A percentile compares a stretch with the other conserved stretches of the same genome.
Conservation (phyloP, 2,888 invertebrate genomes). For the Agelastica alni region DNA sequence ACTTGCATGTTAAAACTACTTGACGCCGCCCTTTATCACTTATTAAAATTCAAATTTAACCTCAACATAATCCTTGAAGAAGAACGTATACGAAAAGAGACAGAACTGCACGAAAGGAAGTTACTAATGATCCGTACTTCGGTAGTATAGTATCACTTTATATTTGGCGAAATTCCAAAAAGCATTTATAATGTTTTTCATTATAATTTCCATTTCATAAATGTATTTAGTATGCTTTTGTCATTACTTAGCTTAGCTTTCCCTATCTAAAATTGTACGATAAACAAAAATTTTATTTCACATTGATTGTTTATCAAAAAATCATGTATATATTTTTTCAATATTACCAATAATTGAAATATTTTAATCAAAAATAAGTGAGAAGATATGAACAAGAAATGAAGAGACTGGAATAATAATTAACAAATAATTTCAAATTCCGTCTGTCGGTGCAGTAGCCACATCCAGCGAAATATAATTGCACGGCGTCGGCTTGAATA, state of each 20-base stretch:
- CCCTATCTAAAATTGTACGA: background rate
- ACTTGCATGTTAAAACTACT: slow-evolving; percentile 10
- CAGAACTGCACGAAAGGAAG: background rate
- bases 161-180: too few relatives aligned
- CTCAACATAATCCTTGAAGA: slow-evolving; percentile 3
- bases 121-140: background rate
- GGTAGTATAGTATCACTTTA: too few relatives aligned
- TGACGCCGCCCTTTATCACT: slow-evolving; percentile 2
- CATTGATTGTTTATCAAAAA: too few relatives aligned
- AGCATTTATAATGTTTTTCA: too few relatives aligned
- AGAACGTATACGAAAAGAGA: background rate
- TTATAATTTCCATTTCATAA: too few relatives aligned
- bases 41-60: slow-evolving; percentile 8
- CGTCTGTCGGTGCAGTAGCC: background rate
- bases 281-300: background rate
- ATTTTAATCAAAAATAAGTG: too few relatives aligned
- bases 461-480: background rate
- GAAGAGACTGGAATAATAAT: too few relatives aligned
- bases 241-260: background rate
- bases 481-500: background rate
- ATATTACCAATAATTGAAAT: background rate
- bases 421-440: background rate
- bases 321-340: too few relatives aligned
- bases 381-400: too few relatives aligned
- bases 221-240: background rate